These are phyloP conservation scores for Frankliniella fusca DNA, from an alignment of 2,888 invertebrate species.

Conservation along the genomic window DNA sequence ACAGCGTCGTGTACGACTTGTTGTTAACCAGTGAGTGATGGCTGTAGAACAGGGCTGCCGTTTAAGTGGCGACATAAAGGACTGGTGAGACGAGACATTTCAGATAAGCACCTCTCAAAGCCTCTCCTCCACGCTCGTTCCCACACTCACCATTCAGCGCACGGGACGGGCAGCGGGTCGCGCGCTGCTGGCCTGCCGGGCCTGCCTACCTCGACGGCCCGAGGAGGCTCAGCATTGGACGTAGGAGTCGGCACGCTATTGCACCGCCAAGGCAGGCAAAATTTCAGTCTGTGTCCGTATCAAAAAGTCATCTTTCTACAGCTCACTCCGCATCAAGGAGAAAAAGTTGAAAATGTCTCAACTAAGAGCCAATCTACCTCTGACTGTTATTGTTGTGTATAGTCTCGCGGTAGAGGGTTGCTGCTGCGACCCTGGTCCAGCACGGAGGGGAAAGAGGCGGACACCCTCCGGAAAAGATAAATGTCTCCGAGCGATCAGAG, in stretches of 20 bases:
- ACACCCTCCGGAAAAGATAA: constrained; percentile 26
- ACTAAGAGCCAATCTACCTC: not conserved
- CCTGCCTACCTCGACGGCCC: no score
- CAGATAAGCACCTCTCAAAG: not conserved
- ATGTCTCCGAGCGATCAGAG: constrained; percentile 24
- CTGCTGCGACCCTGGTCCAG: not conserved
- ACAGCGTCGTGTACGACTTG: no score
- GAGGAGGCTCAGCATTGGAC: no score
- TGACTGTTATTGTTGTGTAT: constrained; percentile 13
- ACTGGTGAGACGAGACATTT: not conserved
- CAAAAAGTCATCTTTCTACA: not conserved
- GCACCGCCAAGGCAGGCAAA: no score
- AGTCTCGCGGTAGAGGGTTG: not conserved
- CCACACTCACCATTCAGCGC: no score
- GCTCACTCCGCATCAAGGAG: not conserved
- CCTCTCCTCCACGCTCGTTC: not conserved
- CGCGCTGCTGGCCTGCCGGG: no score
- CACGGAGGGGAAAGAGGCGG: not conserved
- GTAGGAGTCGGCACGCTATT: no score
- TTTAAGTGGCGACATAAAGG: not conserved
- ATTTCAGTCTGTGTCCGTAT: no score
- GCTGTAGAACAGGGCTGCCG: not conserved
- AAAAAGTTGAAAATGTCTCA: constrained; percentile 23
- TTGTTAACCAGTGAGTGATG: not conserved
- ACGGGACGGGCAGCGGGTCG: no score